A percentile compares a stretch with the other conserved stretches of the same genome.
phyloP scores from a whole-genome alignment of 1,140 invertebrate species.

The Papilio glaucus region DNA sequence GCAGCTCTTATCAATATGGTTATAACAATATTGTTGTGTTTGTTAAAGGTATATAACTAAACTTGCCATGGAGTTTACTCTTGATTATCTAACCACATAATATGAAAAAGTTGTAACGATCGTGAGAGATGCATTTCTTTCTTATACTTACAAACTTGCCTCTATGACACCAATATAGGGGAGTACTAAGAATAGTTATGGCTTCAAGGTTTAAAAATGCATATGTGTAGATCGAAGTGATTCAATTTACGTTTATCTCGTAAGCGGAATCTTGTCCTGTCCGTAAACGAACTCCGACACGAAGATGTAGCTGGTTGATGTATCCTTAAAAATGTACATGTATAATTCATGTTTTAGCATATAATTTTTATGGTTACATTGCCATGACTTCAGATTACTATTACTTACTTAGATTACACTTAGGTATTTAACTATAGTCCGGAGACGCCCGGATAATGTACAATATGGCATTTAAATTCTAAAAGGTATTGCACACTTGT shows the following conservation, averaged over 20 bases:
- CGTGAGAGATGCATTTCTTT: neutral
- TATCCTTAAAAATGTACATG: conserved; percentile 4
- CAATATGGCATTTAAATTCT: too few species aligned
- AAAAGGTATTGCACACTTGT: too few species aligned
- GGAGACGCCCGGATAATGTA: neutral
- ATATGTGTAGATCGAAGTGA: neutral
- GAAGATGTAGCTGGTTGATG: neutral
- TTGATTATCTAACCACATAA: too few species aligned
- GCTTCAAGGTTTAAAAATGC: neutral
- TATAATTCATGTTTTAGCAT: too few species aligned
- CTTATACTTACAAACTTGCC: neutral
- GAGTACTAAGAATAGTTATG: neutral
- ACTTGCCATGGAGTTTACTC: too few species aligned
- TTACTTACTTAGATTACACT: neutral
- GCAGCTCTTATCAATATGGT: too few species aligned
- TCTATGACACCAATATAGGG: neutral
- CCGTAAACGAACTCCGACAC: neutral
- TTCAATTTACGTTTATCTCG: neutral
- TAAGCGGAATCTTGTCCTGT: neutral
- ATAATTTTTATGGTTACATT: neutral
- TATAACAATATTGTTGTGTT: too few species aligned
- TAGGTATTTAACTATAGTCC: neutral
- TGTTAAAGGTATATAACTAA: too few species aligned
- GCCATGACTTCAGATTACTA: neutral
- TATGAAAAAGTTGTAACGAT: too few species aligned